Conservation (phyloP, 2,888 invertebrate species). For the Dryobota labecula region DNA sequence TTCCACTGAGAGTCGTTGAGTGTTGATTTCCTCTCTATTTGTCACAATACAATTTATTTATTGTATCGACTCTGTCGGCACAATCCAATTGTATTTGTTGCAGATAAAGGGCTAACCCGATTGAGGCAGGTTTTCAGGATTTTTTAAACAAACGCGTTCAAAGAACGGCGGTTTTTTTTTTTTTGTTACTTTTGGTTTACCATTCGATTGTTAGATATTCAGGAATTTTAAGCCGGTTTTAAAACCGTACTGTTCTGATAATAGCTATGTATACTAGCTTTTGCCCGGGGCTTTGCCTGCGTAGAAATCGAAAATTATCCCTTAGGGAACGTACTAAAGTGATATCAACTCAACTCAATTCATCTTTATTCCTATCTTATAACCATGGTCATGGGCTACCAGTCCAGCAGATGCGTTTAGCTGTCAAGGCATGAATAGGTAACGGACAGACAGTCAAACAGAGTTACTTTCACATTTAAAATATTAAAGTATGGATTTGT, state of each 20-base stretch:
- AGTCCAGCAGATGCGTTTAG: not conserved
- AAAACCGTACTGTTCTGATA: no score
- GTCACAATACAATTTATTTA: constrained; percentile 49
- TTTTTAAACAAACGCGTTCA: constrained; percentile 22
- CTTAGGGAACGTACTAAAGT: not conserved
- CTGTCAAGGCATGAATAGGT: not conserved
- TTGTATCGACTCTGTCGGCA: constrained; percentile 25
- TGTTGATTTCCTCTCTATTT: constrained; percentile 55
- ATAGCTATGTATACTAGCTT: not conserved
- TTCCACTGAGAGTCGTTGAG: constrained; percentile 35
- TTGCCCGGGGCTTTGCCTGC: not conserved
- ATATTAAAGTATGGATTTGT: not conserved
- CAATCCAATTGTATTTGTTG: constrained; percentile 35
- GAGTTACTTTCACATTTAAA: no score
- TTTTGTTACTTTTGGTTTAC: not conserved
- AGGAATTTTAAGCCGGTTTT: not conserved
- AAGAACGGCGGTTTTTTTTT: constrained; percentile 15
- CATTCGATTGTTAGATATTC: not conserved
- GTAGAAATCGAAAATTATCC: no score
- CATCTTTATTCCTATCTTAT: not conserved
- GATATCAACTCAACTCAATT: no score
- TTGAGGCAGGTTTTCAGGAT: constrained; percentile 3
- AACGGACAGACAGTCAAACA: not conserved
- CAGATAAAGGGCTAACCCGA: constrained; percentile 42
- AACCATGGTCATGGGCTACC: no score